phyloP scores from a whole-genome alignment of 2,113 vertebrate genomes.

The Pterocles burchelli region DNA sequence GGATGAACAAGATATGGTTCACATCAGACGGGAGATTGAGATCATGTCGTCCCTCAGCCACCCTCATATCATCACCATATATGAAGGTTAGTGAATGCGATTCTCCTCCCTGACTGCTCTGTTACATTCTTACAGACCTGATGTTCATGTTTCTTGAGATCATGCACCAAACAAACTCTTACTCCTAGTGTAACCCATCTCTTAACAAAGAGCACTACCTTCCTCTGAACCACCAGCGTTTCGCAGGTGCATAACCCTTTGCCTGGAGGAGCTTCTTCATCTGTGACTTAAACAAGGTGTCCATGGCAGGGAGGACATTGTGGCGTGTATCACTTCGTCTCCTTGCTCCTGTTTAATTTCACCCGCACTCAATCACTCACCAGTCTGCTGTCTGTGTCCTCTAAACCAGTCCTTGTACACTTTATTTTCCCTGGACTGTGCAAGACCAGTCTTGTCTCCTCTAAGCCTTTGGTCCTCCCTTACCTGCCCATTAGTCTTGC shows the following conservation, averaged over 20 bases:
- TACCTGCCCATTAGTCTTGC: neutral
- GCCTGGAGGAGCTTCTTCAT: neutral
- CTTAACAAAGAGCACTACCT: neutral
- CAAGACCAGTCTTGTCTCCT: neutral
- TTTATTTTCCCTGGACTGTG: neutral
- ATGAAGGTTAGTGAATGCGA: conserved; percentile 88
- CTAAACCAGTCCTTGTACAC: neutral
- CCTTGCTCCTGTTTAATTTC: neutral
- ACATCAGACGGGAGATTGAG: conserved; percentile 98
- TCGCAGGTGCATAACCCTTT: neutral
- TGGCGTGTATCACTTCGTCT: neutral
- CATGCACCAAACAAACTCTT: neutral
- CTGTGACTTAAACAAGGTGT: neutral
- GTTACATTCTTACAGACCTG: conserved; percentile 48
- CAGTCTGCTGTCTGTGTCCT: neutral
- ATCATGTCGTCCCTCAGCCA: conserved; percentile 99
- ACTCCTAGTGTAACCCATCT: neutral
- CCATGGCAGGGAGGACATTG: neutral
- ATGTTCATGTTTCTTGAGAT: conserved; percentile 56
- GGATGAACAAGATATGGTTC: conserved; percentile 99
- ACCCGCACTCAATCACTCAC: neutral
- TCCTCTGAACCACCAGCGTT: neutral
- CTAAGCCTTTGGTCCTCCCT: neutral
- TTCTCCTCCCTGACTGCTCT: conserved; percentile 20
- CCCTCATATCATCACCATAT: conserved; percentile 99